Base-by-base conservation (phyloP, 1,140 invertebrate genomes). In the Theocolax elegans region DNA sequence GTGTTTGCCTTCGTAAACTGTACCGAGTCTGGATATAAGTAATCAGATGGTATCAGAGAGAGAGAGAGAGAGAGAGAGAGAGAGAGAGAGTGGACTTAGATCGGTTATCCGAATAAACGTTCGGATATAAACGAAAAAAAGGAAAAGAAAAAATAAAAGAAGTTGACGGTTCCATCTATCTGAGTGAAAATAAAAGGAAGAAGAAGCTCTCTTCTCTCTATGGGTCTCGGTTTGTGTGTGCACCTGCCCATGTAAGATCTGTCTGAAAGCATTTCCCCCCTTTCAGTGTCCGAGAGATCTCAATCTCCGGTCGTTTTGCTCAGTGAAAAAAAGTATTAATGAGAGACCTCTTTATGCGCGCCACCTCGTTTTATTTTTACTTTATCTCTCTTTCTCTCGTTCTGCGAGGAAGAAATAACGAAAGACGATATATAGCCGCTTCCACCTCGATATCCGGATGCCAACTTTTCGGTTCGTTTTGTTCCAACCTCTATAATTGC, bases 31-130 rank as follows among this genome's bases (percentile, higher is more conserved):
- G 71, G 72, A 65, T 70, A 67, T 76, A 73, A 75, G 76, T 79
- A 78, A 82, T 83, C 81, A 77, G 78, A 81, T 81, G 73, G 21
- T 81, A 81, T 81, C 80, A 69, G 60, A 35, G 31, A 35, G 10
- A 6, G 48, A n/a, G 17, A 6, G 42, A 62, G 68, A 72, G 71
- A 72, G 65, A 58, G 56, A 69, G 60, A 35, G 31, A 35, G 10
- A 6, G 48, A n/a, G 17, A 6, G 31, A 6, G 31, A 6, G 10
- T 35, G 31, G 31, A 35, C 10, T 35, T 35, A n/a, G n/a, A n/a
- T n/a, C n/a, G 31, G 4, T 35, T 35, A 35, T 35, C 31, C 31
- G 4, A n/a, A 35, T 35, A 35, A 6, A 10, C 10, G 31, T 10
- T 6, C 31, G 31, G 31, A 35, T 35, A 35, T 6, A 35, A 10